Conservation (phyloP, 2,797 vertebrate genomes). For the Mastacembelus armatus region DNA sequence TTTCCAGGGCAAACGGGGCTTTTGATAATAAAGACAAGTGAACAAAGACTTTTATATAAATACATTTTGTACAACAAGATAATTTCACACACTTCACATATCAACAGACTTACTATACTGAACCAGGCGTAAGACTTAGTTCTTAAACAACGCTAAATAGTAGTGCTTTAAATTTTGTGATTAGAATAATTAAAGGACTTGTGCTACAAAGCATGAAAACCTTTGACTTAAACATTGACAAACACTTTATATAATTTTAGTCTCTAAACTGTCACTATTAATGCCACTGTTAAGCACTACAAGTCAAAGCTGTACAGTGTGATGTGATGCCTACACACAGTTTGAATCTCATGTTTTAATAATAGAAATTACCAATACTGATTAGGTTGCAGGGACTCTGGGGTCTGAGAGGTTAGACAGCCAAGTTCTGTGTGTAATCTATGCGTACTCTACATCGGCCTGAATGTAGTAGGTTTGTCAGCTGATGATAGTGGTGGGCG, state of each 20-base stretch:
- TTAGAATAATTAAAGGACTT: neutral
- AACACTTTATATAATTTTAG: neutral
- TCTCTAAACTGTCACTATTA: neutral
- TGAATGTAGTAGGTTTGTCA: constrained; percentile 52
- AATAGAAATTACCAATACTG: constrained; percentile 18
- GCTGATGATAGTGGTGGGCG: constrained; percentile 61
- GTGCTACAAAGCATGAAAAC: neutral
- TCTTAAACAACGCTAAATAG: neutral
- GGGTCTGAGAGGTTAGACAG: constrained; percentile 41
- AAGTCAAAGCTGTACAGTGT: neutral
- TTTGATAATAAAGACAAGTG: neutral
- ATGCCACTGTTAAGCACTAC: neutral
- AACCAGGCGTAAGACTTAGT: neutral
- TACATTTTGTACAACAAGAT: constrained; percentile 10
- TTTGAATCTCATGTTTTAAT: constrained; percentile 20
- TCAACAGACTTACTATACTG: constrained; percentile 13
- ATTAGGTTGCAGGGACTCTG: constrained; percentile 21
- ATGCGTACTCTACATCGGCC: constrained; percentile 21
- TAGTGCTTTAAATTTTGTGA: neutral
- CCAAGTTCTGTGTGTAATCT: constrained; percentile 39
- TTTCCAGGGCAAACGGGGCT: constrained; percentile 13
- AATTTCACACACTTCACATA: constrained; percentile 23
- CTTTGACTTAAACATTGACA: neutral
- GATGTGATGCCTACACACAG: constrained; percentile 13
- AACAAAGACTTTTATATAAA: constrained; percentile 24